Conservation (phyloP, 2,888 invertebrate genomes). For the Monochamus alternatus region DNA sequence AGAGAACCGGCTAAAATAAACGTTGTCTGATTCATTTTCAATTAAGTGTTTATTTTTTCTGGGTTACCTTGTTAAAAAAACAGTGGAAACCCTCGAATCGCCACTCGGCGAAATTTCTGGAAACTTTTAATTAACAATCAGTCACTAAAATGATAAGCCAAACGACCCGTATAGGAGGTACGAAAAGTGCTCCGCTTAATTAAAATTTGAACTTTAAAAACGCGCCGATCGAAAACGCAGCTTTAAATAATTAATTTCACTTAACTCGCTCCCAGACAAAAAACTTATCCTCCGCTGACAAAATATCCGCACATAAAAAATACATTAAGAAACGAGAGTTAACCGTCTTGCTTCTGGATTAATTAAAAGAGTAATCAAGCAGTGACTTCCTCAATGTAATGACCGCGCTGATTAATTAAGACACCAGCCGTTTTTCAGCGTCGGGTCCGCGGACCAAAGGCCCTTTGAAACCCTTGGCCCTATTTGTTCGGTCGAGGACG, state of each 20-base stretch:
- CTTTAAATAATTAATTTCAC: constrained; percentile 13
- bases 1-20: no score
- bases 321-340: constrained; percentile 15
- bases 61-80: background rate
- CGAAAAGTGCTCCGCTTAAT: background rate
- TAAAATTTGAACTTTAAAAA: constrained; percentile 27
- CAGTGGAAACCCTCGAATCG: background rate
- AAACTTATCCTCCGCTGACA: background rate
- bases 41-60: no score
- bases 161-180: background rate
- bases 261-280: background rate
- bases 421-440: constrained; percentile 48
- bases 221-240: constrained; percentile 13
- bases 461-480: constrained; percentile 38
- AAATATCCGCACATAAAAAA: constrained; percentile 16
- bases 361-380: constrained; percentile 51
- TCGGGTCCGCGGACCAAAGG: constrained; percentile 40
- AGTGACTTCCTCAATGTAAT: constrained; percentile 47
- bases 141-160: constrained; percentile 5
- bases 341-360: constrained; percentile 44
- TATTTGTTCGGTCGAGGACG: constrained; percentile 45
- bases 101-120: background rate
- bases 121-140: constrained; percentile 24
- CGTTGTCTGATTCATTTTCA: no score
- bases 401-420: constrained; percentile 46